Evolutionary conservation across 1,140 invertebrate genomes (phyloP).

Genomic region (Araneus ventricosus): DNA sequence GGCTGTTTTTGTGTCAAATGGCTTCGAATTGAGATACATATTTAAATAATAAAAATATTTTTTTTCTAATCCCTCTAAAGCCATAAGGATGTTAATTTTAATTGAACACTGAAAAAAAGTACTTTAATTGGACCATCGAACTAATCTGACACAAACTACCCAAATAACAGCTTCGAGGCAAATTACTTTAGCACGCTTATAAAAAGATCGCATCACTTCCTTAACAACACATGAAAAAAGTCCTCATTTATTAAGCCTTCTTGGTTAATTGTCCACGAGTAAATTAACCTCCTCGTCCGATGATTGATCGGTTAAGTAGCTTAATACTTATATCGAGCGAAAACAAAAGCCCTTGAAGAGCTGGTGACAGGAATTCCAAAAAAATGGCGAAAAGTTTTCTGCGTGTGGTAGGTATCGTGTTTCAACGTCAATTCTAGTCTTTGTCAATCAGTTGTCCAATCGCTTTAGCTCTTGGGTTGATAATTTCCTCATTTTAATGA

Average conservation of each 20-base stretch:
- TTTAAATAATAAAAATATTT: too few relatives aligned
- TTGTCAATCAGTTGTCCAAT: slow-evolving; percentile 33
- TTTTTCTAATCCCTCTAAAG: too few relatives aligned
- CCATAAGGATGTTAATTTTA: too few relatives aligned
- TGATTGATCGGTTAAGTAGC: slow-evolving; percentile 2
- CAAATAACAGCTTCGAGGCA: too few relatives aligned
- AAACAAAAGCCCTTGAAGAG: background rate
- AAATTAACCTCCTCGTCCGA: background rate
- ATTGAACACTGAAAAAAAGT: too few relatives aligned
- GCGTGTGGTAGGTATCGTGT: background rate
- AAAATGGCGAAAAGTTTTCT: background rate
- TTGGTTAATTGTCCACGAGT: background rate
- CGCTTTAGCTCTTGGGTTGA: background rate
- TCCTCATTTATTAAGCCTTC: background rate
- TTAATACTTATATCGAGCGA: background rate
- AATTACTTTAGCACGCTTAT: background rate
- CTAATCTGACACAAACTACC: too few relatives aligned
- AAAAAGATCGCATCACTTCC: background rate
- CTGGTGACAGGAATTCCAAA: background rate
- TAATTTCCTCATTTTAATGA: slow-evolving; percentile 17
- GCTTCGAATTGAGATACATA: too few relatives aligned
- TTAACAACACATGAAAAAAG: background rate
- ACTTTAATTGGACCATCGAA: too few relatives aligned
- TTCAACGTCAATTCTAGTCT: slow-evolving; percentile 15
- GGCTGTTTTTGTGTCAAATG: too few relatives aligned